Evolutionary conservation across 1,140 invertebrate species (phyloP).

Genomic region (Elymnias hypermnestra): DNA sequence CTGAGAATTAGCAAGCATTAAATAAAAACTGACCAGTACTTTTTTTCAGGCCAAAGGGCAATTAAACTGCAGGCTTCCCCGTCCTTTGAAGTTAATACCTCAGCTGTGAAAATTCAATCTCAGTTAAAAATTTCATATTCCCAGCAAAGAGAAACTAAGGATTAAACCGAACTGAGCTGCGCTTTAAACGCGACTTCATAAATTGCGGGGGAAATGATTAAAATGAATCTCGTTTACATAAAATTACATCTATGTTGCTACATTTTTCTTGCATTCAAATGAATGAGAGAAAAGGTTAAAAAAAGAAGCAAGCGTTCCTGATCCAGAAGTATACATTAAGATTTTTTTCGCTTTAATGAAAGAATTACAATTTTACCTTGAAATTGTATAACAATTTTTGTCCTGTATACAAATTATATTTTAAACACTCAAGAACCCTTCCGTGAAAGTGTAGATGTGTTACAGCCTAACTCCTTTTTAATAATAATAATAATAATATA

Average conservation of each 20-base stretch:
- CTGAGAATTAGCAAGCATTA: too few species aligned
- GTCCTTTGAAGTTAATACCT: background rate
- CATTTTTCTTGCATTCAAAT: slow-evolving; percentile 4
- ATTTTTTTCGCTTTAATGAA: too few species aligned
- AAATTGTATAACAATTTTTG: too few species aligned
- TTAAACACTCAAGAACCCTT: too few species aligned
- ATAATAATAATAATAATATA: too few species aligned
- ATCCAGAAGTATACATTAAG: background rate
- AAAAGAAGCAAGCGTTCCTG: background rate
- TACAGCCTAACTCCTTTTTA: too few species aligned
- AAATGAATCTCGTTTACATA: slow-evolving; percentile 21
- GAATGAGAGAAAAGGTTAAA: background rate
- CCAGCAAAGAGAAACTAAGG: slow-evolving; percentile 7
- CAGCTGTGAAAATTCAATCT: slow-evolving; percentile 5
- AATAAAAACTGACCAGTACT: too few species aligned
- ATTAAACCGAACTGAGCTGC: slow-evolving; percentile 10
- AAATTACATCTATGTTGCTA: slow-evolving; percentile 10
- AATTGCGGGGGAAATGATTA: slow-evolving; percentile 15
- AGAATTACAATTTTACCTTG: too few species aligned
- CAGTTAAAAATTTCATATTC: slow-evolving; percentile 11
- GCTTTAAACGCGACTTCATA: slow-evolving; percentile 16
- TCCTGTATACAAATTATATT: too few species aligned
- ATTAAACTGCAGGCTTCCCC: background rate
- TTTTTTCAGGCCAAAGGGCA: background rate
- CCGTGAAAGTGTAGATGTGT: too few species aligned